Percentiles rank a stretch among this genome's conserved stretches.
Evolutionary conservation across 1,140 invertebrate genomes (phyloP).

Genomic region (Calliopsis andreniformis): DNA sequence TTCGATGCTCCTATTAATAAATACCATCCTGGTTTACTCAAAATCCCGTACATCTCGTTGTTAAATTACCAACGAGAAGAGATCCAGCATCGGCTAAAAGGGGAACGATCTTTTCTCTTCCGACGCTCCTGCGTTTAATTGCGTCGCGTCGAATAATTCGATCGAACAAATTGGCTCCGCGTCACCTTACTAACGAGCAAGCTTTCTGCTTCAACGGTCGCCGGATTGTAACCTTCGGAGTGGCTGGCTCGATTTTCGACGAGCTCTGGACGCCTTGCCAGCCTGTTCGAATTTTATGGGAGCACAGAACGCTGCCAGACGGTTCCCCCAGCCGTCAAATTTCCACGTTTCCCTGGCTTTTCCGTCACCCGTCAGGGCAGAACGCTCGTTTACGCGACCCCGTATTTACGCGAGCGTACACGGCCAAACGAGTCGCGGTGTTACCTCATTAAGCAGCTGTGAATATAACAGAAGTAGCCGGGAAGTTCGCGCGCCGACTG

Average conservation of each 20-base stretch:
- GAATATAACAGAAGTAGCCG: not conserved
- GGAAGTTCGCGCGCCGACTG: not conserved
- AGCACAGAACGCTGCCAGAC: not conserved
- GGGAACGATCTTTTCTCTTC: not conserved
- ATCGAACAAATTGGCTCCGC: constrained; percentile 42
- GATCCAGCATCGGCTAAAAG: not conserved
- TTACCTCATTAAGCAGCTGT: constrained; percentile 17
- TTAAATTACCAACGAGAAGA: not conserved
- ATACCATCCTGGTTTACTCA: not conserved
- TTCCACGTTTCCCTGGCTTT: not conserved
- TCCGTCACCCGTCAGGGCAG: not conserved
- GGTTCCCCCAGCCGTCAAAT: not conserved
- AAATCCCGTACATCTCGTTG: not conserved
- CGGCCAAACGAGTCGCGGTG: not conserved
- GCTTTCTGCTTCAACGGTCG: constrained; percentile 29
- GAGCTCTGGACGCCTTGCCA: not conserved
- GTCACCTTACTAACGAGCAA: constrained; percentile 34
- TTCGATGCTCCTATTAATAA: not conserved
- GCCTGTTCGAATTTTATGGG: constrained; percentile 3
- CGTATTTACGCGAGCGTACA: not conserved
- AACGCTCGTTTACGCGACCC: not conserved
- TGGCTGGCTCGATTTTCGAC: constrained; percentile 5
- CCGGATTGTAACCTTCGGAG: constrained; percentile 5
- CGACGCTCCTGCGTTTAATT: constrained; percentile 27
- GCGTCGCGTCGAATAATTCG: constrained; percentile 32